A percentile compares a stretch with the other conserved stretches of the same genome.
These are phyloP conservation scores for Nesospiza acunhae DNA, from an alignment of 2,113 vertebrate genomes.

Conservation along the genomic window DNA sequence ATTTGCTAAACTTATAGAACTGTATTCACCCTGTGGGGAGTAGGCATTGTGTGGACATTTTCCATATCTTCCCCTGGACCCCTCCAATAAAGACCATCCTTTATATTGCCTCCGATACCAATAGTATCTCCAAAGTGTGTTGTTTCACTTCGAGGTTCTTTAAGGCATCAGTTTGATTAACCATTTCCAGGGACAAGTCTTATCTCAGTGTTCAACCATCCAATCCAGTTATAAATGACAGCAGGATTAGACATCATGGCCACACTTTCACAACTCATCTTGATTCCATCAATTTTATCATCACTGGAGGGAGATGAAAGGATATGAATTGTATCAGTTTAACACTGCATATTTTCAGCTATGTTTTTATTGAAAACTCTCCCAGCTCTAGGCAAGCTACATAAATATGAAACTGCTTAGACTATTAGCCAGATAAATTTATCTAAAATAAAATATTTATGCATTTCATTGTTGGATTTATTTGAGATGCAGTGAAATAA, in stretches of 20 bases:
- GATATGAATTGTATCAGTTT: neutral
- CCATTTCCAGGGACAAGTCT: neutral
- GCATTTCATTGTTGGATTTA: neutral
- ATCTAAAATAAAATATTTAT: neutral
- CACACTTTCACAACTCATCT: neutral
- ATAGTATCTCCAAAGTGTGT: fast-evolving
- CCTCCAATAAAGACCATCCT: neutral
- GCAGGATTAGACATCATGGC: neutral
- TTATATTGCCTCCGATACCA: neutral
- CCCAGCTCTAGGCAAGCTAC: neutral
- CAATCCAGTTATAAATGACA: constrained; percentile 13
- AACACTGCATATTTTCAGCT: neutral
- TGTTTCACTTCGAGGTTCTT: neutral
- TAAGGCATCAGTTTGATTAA: neutral
- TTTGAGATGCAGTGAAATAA: neutral
- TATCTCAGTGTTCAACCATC: neutral
- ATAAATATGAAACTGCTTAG: neutral
- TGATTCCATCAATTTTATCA: neutral
- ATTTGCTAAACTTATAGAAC: neutral
- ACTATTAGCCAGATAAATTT: neutral
- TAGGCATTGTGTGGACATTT: neutral
- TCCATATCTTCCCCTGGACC: neutral
- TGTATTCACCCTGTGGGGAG: fast-evolving
- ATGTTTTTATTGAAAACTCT: neutral
- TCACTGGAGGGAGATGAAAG: neutral